Conservation (phyloP, 2,113 vertebrate genomes). For the Chaenocephalus aceratus region DNA sequence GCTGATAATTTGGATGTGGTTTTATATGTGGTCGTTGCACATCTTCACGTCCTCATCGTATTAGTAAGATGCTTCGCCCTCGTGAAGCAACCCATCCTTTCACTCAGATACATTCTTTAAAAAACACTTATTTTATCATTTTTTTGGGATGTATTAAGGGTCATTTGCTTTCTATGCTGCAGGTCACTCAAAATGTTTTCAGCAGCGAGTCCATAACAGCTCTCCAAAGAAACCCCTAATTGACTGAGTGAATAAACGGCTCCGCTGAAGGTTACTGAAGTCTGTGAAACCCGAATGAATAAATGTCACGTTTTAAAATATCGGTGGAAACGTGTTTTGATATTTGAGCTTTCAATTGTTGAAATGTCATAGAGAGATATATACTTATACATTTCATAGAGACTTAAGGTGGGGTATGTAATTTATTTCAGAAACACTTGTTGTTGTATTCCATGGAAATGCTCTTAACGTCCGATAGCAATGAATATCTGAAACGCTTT, state of each 20-base stretch:
- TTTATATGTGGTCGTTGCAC: no score
- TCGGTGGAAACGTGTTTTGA: slow-evolving; percentile 16
- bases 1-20: no score
- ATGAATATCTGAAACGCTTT: no score
- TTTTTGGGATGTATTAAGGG: slow-evolving; percentile 4
- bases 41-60: neutral
- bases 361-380: neutral
- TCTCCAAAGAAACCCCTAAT: slow-evolving; percentile 12
- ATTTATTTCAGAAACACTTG: no score
- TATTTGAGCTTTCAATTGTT: slow-evolving; percentile 1
- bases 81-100: neutral
- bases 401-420: no score
- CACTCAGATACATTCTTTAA: neutral
- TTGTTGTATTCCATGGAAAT: no score
- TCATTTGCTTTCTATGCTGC: neutral
- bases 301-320: slow-evolving; percentile 29
- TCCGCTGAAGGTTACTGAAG: slow-evolving; percentile 2
- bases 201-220: neutral
- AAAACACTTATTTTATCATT: neutral
- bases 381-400: slow-evolving; percentile 9
- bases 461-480: no score
- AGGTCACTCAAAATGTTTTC: slow-evolving; percentile 3
- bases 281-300: slow-evolving; percentile 1
- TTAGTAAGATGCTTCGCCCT: neutral
- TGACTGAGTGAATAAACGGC: slow-evolving; percentile 25